A percentile compares a stretch with the other conserved stretches of the same genome.
Conservation (phyloP, 1,140 invertebrate species). For the Ceratoteleas bidentatus region DNA sequence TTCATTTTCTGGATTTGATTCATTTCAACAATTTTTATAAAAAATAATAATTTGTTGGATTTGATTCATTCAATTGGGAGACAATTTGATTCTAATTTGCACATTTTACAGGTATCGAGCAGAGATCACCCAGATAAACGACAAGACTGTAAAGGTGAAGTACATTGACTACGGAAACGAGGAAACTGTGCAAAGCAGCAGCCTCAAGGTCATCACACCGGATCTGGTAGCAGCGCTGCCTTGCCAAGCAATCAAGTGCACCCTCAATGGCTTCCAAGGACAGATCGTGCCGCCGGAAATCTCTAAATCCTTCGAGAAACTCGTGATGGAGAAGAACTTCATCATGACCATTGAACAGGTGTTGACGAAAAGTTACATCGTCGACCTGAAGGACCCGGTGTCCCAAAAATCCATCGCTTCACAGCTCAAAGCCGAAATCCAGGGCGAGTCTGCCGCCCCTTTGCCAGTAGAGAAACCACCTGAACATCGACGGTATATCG, state of each 20-base stretch:
- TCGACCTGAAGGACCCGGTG: slow-evolving; percentile 80
- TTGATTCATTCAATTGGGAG: too few relatives aligned
- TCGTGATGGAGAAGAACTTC: slow-evolving; percentile 81
- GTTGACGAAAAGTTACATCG: slow-evolving; percentile 78
- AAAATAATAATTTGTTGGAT: too few relatives aligned
- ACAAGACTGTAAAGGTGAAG: slow-evolving; percentile 82
- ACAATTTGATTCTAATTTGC: too few relatives aligned
- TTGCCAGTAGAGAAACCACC: slow-evolving; percentile 9
- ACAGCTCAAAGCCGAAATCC: slow-evolving; percentile 20
- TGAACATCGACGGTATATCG: slow-evolving; percentile 34
- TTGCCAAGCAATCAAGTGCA: slow-evolving; percentile 89
- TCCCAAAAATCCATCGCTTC: slow-evolving; percentile 7
- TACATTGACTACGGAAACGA: slow-evolving; percentile 91
- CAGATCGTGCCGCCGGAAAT: slow-evolving; percentile 73
- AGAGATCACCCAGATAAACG: slow-evolving; percentile 80
- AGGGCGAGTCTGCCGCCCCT: background rate
- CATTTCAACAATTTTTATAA: too few relatives aligned
- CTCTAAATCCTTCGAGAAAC: slow-evolving; percentile 77
- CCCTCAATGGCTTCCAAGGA: slow-evolving; percentile 82
- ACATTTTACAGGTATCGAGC: slow-evolving; percentile 83
- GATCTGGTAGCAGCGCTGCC: slow-evolving; percentile 84
- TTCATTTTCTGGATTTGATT: too few relatives aligned
- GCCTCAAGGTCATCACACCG: slow-evolving; percentile 84
- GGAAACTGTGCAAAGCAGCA: slow-evolving; percentile 82
- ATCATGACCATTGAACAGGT: slow-evolving; percentile 81